Conservation (phyloP, 2,113 vertebrate genomes). For the Macquaria australasica region DNA sequence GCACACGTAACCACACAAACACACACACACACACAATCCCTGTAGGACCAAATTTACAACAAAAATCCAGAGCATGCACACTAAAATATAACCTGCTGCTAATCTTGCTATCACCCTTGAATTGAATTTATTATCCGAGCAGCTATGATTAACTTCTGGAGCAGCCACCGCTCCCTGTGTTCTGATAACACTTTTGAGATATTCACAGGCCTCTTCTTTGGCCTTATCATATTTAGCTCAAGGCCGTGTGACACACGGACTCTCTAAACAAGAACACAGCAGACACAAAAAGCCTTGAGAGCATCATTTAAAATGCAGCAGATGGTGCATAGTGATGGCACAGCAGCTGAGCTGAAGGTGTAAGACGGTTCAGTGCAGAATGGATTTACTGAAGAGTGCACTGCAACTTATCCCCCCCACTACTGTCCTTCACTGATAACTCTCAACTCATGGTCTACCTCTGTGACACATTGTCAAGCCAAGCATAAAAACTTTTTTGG, state of each 20-base stretch:
- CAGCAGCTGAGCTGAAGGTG: conserved; percentile 49
- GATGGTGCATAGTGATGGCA: conserved; percentile 50
- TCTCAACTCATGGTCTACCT: background rate
- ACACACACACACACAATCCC: background rate
- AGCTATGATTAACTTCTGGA: conserved; percentile 47
- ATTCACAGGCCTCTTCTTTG: conserved; percentile 35
- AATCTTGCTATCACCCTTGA: conserved; percentile 40
- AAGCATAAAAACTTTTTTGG: no score
- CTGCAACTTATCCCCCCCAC: background rate
- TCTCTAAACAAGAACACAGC: conserved; percentile 45
- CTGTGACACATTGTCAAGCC: background rate
- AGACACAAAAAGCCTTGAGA: conserved; percentile 53
- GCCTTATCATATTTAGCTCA: conserved; percentile 48
- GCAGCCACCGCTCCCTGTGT: conserved; percentile 8
- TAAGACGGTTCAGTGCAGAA: background rate
- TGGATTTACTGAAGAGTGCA: background rate
- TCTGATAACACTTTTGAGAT: conserved; percentile 44
- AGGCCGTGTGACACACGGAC: conserved; percentile 47
- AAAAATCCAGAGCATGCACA: background rate
- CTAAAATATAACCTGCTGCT: conserved; percentile 41
- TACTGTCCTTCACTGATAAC: background rate
- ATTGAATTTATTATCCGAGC: conserved; percentile 40
- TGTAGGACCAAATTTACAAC: background rate
- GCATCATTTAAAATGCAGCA: conserved; percentile 63
- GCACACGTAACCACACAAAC: conserved; percentile 2